Evolutionary conservation across 2,888 invertebrate genomes (phyloP).

Genomic region (Drosophila meridionalis): DNA sequence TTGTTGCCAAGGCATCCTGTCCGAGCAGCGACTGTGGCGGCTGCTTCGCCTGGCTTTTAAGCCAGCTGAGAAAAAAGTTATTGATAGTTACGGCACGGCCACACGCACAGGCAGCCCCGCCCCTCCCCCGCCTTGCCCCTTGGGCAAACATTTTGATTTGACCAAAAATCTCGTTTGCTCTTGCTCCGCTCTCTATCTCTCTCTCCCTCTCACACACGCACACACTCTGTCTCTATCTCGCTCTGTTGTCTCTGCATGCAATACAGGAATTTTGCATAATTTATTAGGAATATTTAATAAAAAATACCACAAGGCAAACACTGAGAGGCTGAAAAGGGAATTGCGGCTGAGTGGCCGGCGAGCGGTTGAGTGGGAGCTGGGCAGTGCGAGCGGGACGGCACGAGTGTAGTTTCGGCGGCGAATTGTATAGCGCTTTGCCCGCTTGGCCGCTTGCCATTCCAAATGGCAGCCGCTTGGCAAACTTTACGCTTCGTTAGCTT

Average conservation of each 20-base stretch:
- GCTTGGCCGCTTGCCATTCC: slow-evolving; percentile 52
- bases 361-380: no score
- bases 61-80: slow-evolving; percentile 53
- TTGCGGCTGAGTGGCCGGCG: slow-evolving; percentile 40
- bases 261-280: slow-evolving; percentile 78
- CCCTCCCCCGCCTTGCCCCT: background rate
- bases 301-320: slow-evolving; percentile 77
- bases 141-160: slow-evolving; percentile 70
- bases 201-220: background rate
- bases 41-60: slow-evolving; percentile 43
- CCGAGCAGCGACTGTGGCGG: background rate
- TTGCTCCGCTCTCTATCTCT: slow-evolving; percentile 1
- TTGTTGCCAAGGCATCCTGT: slow-evolving; percentile 22
- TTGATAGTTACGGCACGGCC: slow-evolving; percentile 74
- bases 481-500: slow-evolving; percentile 80
- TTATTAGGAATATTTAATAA: slow-evolving; percentile 80
- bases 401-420: slow-evolving; percentile 2
- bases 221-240: slow-evolving; percentile 2
- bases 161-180: slow-evolving; percentile 38
- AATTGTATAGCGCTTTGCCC: slow-evolving; percentile 29
- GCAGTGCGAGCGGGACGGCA: background rate
- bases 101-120: slow-evolving; percentile 38
- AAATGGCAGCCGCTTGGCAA: slow-evolving; percentile 72
- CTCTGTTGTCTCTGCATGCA: slow-evolving; percentile 48
- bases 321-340: slow-evolving; percentile 45